Percentiles rank a stretch among this genome's conserved stretches.
phyloP scores from a whole-genome alignment of 2,113 vertebrate genomes.

The Cololabis saira region DNA sequence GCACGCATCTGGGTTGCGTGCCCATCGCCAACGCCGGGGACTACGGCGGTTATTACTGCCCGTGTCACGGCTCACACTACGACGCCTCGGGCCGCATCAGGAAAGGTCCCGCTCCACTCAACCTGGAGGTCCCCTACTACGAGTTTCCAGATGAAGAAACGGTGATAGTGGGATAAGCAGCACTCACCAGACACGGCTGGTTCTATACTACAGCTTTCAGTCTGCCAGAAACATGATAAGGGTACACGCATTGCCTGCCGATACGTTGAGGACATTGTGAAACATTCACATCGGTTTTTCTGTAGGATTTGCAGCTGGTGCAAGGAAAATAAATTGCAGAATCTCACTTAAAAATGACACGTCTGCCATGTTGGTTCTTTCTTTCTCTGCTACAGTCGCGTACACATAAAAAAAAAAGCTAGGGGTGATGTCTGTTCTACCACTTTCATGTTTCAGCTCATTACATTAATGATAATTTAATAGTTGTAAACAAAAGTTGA shows the following conservation, averaged over 20 bases:
- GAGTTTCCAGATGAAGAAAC: slow-evolving; percentile 85
- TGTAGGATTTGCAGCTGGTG: too few species aligned
- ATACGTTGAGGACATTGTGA: too few species aligned
- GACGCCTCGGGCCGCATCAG: slow-evolving; percentile 93
- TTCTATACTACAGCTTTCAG: not conserved
- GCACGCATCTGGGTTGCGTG: slow-evolving; percentile 93
- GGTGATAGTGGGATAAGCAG: slow-evolving; percentile 86
- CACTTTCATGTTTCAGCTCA: not conserved
- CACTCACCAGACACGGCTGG: slow-evolving; percentile 49
- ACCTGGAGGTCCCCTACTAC: slow-evolving; percentile 92
- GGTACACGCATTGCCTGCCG: too few species aligned
- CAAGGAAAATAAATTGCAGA: too few species aligned
- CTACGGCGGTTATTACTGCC: slow-evolving; percentile 92
- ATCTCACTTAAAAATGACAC: not conserved
- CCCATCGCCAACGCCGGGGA: slow-evolving; percentile 93
- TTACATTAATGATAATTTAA: not conserved
- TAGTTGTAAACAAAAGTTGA: not conserved
- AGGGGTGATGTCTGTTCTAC: not conserved
- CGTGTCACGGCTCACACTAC: slow-evolving; percentile 96
- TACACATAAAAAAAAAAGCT: not conserved
- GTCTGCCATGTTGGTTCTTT: not conserved
- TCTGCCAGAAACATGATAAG: not conserved
- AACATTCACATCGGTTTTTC: not conserved
- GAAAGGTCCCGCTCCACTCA: slow-evolving; percentile 93
- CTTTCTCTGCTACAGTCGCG: not conserved